Conservation (phyloP, 2,797 vertebrate species). For the Hydrophis major region DNA sequence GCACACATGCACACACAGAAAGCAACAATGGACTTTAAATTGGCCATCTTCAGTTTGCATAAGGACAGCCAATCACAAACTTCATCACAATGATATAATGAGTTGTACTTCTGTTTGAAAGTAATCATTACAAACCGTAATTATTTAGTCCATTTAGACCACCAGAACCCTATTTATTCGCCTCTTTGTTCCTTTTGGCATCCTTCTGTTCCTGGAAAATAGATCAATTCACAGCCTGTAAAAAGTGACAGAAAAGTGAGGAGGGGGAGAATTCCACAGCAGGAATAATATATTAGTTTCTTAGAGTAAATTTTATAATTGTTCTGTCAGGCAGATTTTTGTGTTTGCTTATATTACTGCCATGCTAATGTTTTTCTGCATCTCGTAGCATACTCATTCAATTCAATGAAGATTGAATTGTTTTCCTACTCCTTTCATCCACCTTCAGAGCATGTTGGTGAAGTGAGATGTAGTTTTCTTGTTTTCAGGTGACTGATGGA, state of each 20-base stretch:
- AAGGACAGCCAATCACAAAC: background rate
- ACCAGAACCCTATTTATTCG: background rate
- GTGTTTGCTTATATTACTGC: background rate
- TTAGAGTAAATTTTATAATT: background rate
- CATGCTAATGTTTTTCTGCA: background rate
- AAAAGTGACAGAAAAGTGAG: background rate
- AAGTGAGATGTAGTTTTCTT: background rate
- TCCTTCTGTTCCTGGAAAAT: background rate
- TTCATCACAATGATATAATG: background rate
- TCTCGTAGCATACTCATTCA: background rate
- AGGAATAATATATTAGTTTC: background rate
- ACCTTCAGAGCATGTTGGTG: background rate
- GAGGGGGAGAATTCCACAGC: background rate
- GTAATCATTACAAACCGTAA: background rate
- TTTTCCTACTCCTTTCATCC: background rate
- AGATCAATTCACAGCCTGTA: background rate
- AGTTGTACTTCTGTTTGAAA: background rate
- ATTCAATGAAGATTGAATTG: background rate
- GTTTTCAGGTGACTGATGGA: background rate
- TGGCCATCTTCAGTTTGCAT: background rate
- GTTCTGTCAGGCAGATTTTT: background rate
- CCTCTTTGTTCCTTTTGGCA: background rate
- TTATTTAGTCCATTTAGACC: background rate
- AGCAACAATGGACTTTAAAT: background rate
- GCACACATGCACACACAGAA: background rate